Conservation (phyloP, 1,140 invertebrate genomes). For the Whitmania pigra region DNA sequence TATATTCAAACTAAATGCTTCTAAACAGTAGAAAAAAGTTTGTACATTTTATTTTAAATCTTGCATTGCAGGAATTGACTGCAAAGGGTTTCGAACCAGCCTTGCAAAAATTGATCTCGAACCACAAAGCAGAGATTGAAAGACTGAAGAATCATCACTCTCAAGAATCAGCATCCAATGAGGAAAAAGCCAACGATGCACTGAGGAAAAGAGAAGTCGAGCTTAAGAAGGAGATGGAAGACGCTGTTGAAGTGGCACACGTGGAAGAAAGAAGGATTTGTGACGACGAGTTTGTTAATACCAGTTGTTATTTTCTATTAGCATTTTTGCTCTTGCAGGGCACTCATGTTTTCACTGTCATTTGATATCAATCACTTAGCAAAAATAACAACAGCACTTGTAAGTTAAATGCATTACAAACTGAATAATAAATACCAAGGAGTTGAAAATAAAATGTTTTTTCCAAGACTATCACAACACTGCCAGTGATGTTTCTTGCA, state of each 20-base stretch:
- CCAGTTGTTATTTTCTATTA: too few relatives aligned
- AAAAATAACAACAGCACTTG: too few relatives aligned
- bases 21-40: neutral
- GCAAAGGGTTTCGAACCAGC: slow-evolving; percentile 44
- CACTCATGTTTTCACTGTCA: too few relatives aligned
- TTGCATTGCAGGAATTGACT: slow-evolving; percentile 40
- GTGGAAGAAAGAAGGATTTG: neutral
- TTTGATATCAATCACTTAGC: too few relatives aligned
- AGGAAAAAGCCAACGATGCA: slow-evolving; percentile 40
- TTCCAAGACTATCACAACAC: neutral
- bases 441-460: too few relatives aligned
- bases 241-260: slow-evolving; percentile 11
- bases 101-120: slow-evolving; percentile 42
- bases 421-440: too few relatives aligned
- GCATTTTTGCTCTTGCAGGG: too few relatives aligned
- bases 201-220: slow-evolving; percentile 31
- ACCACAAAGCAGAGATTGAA: slow-evolving; percentile 42
- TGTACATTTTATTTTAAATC: neutral
- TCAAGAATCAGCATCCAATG: slow-evolving; percentile 39
- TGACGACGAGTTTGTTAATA: neutral
- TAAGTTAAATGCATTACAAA: too few relatives aligned
- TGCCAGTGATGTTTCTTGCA: neutral
- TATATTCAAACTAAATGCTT: neutral
- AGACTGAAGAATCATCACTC: slow-evolving; percentile 42
- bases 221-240: slow-evolving; percentile 22